Base-by-base conservation (phyloP, 1,140 invertebrate species). In the Orchesella cincta region DNA sequence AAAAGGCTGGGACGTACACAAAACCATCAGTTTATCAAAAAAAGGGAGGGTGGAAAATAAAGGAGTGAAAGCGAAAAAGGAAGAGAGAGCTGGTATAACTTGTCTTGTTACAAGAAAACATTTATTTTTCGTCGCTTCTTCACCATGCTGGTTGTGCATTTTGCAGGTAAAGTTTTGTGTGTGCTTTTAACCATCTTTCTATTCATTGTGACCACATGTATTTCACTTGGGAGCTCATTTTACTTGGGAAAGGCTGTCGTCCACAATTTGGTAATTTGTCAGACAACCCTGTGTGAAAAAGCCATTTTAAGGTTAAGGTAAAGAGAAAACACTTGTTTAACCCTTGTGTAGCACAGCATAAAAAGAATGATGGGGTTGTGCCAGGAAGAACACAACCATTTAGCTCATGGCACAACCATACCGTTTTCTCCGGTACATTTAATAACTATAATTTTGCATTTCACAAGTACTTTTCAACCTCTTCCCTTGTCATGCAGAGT, bases 241-340 rank as follows among this genome's bases (percentile, higher is more conserved):
- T 31, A 33, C 29, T 31, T 14, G 23, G 26, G 33, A 67, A 67
- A 29, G 62, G 26, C 62, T 67, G 62, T 67, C 62, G 28, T 33
- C 8, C 31, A 67, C 31, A 67, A 67, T 67, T 67, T 33, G 28
- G 62, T 67, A 67, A 67, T 67, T 67, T 67, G 62, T 67, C 62
- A 67, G 62, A 5, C 14, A 23, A 57, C n/a, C n/a, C n/a, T n/a
- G n/a, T n/a, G n/a, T n/a, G n/a, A n/a, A n/a, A n/a, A n/a, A n/a
- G n/a, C n/a, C n/a, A n/a, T n/a, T n/a, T n/a, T n/a, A n/a, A n/a
- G n/a, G n/a, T n/a, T n/a, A n/a, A n/a, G n/a, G n/a, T n/a, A n/a
- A n/a, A n/a, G n/a, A n/a, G n/a, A n/a, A 46, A 46, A 46, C 39
- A 46, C 39, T 46, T 46, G n/a, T n/a, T n/a, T n/a, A n/a, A n/a